A percentile compares a stretch with the other conserved stretches of the same genome.
Conservation (phyloP, 2,797 vertebrate genomes). For the Aeoliscus strigatus region DNA sequence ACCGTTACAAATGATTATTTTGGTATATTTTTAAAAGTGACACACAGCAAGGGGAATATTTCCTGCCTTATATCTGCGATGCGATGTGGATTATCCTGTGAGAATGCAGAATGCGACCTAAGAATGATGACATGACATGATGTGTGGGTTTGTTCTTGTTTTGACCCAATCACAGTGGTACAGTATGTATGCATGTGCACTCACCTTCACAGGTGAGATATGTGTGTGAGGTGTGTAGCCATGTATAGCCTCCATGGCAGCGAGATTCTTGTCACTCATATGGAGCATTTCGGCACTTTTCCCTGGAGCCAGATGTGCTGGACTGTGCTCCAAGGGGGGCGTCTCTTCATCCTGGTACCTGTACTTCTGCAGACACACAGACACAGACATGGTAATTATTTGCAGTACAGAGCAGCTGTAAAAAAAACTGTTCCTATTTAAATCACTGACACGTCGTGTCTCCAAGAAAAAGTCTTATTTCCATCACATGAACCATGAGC, state of each 20-base stretch:
- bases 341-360: slow-evolving; percentile 98
- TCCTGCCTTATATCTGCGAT: too few relatives aligned
- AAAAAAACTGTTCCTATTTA: too few relatives aligned
- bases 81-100: too few relatives aligned
- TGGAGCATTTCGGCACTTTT: slow-evolving; percentile 91
- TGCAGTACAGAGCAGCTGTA: too few relatives aligned
- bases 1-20: too few relatives aligned
- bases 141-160: slow-evolving; percentile 36
- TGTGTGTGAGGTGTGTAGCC: slow-evolving; percentile 89
- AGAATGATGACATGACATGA: too few relatives aligned
- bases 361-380: slow-evolving; percentile 81
- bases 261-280: slow-evolving; percentile 89
- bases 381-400: slow-evolving; percentile 13
- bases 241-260: slow-evolving; percentile 86
- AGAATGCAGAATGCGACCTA: too few relatives aligned
- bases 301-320: slow-evolving; percentile 89
- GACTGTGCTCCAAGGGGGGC: slow-evolving; percentile 95
- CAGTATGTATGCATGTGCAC: slow-evolving; percentile 8
- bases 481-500: slow-evolving; percentile 4
- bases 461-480: background rate
- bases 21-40: too few relatives aligned
- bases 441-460: too few relatives aligned
- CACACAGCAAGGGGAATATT: too few relatives aligned
- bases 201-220: slow-evolving; percentile 91
- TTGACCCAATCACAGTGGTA: background rate